A percentile compares a stretch with the other conserved stretches of the same genome.
These are phyloP conservation scores for Cheilosia pagana DNA, from an alignment of 2,888 invertebrate genomes.

Conservation along the genomic window DNA sequence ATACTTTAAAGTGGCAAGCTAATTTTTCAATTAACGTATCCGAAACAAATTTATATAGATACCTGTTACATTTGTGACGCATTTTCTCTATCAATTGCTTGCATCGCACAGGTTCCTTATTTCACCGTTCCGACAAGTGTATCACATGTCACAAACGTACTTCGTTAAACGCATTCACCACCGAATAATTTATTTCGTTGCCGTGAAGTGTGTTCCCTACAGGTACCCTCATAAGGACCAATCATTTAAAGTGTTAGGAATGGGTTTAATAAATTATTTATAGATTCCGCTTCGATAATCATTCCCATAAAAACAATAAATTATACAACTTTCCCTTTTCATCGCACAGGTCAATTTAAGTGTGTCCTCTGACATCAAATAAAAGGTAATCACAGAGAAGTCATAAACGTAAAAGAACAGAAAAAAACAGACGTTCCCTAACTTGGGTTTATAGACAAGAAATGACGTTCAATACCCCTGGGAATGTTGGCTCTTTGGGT, in stretches of 20 bases:
- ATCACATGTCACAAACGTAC: slow-evolving; percentile 3
- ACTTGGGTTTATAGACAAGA: slow-evolving; percentile 24
- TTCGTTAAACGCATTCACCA: slow-evolving; percentile 16
- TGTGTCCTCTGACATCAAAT: slow-evolving; percentile 16
- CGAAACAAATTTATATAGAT: too few species aligned
- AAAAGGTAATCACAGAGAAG: slow-evolving; percentile 38
- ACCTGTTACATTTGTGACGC: too few species aligned
- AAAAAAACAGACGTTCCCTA: background rate
- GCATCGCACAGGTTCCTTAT: background rate
- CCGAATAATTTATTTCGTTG: slow-evolving; percentile 9
- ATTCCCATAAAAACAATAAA: slow-evolving; percentile 57
- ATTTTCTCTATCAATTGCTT: too few species aligned
- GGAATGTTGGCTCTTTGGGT: slow-evolving; percentile 36
- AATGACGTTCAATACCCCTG: slow-evolving; percentile 30
- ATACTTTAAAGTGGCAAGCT: too few species aligned
- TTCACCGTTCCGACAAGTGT: slow-evolving; percentile 12
- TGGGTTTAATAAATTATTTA: slow-evolving; percentile 26
- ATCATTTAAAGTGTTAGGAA: slow-evolving; percentile 47
- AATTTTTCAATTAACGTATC: too few species aligned
- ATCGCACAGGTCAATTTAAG: slow-evolving; percentile 36
- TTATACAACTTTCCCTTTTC: slow-evolving; percentile 46
- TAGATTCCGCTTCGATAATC: slow-evolving; percentile 39
- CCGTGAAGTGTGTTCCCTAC: background rate
- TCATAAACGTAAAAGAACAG: slow-evolving; percentile 12
- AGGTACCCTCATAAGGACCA: background rate